Conservation (phyloP, 2,888 invertebrate genomes). For the Eilema sororculum region DNA sequence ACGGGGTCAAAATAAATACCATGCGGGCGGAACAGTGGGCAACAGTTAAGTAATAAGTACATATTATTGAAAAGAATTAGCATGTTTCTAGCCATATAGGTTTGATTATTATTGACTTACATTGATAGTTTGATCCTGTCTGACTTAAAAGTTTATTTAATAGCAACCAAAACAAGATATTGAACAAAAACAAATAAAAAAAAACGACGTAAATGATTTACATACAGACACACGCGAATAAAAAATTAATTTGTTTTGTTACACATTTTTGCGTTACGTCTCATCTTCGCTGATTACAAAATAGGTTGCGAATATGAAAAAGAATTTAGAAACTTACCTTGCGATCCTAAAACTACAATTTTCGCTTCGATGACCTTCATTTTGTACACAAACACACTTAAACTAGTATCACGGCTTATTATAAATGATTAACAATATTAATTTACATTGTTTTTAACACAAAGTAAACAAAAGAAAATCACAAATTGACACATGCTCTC, state of each 20-base stretch:
- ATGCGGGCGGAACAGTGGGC: too few relatives aligned
- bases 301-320: not conserved
- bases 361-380: conserved; percentile 94
- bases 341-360: conserved; percentile 94
- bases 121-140: too few relatives aligned
- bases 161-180: too few relatives aligned
- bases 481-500: conserved; percentile 24
- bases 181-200: not conserved
- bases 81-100: too few relatives aligned
- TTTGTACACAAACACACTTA: conserved; percentile 54
- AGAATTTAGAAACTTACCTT: conserved; percentile 86
- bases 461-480: conserved; percentile 40
- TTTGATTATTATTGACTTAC: too few relatives aligned
- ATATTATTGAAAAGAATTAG: too few relatives aligned
- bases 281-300: not conserved
- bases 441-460: conserved; percentile 49
- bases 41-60: too few relatives aligned
- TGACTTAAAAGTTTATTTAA: too few relatives aligned
- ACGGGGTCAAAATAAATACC: too few relatives aligned
- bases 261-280: not conserved
- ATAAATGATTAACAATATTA: conserved; percentile 21
- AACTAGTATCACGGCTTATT: conserved; percentile 24
- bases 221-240: not conserved
- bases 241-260: not conserved
- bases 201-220: not conserved